Evolutionary conservation across 1,140 invertebrate genomes (phyloP), one percentile per base, ranked within the genome.

Genomic region (Cardiocondyla obscurior): DNA sequence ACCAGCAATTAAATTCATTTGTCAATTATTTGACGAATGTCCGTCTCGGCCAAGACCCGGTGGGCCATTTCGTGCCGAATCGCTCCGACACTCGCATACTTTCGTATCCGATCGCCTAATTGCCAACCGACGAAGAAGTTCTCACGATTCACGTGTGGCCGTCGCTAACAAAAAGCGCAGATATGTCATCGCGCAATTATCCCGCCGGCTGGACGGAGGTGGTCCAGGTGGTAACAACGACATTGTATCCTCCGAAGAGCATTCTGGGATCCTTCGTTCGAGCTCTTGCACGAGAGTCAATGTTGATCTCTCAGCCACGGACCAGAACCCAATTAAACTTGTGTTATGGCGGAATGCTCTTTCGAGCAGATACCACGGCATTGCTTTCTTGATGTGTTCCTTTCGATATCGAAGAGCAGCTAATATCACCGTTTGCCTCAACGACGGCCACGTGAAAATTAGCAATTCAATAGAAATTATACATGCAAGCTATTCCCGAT

Each of bases 1-100:
- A 46, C 83, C 85, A 62, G 81, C 89, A 90, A 91, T 91, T 91
- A 89, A 92, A 92, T 90, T 89, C 83, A 91, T 91, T 91, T 91
- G 90, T 88, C 87, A 89, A 86, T 85, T 85, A 90, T 88, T 88
- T 90, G 88, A 90, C 82, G 89, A 91, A 91, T 90, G 86, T 69
- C 19, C 60, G 44, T 77, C 33, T 30, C 62, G 64, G 39, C 67
- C 49, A 55, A 46, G 49, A 30, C 12, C 73, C 58, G 72, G 83
- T 77, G 85, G 81, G 74, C 70, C 55, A 36, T 22, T 60, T 79
- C 36, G 83, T 53, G 28, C 8, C 69, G 28, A 57, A 22, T 16
- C 65, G 62, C 84, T 92, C 88, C 85, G 91, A 92, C 91, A 84
- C 86, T 79, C 85, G 82, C 83, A 86, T 90, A 83, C 85, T 89